Evolutionary conservation across 2,888 invertebrate species (phyloP).

Genomic region (Podotricha telesiphe): DNA sequence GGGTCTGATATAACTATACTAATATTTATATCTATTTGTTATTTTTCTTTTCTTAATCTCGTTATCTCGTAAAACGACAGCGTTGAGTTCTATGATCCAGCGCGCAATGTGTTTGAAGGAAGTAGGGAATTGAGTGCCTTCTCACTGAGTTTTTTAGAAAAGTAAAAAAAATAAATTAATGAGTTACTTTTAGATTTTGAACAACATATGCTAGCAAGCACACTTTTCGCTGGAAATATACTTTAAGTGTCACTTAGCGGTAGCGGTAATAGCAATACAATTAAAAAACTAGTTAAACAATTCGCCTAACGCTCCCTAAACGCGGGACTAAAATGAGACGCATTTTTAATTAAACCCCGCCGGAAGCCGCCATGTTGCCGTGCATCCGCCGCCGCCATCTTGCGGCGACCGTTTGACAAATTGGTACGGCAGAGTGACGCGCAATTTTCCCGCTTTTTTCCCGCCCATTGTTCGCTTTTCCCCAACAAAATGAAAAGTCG

Average conservation of each 20-base stretch:
- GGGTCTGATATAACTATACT: background rate
- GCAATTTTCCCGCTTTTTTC: slow-evolving; percentile 82
- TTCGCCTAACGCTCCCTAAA: slow-evolving; percentile 59
- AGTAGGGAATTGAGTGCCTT: background rate
- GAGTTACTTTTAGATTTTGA: slow-evolving; percentile 1
- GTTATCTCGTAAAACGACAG: background rate
- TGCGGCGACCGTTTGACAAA: slow-evolving; percentile 81
- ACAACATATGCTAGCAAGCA: background rate
- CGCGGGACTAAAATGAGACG: slow-evolving; percentile 72
- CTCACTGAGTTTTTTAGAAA: background rate
- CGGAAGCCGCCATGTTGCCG: slow-evolving; percentile 74
- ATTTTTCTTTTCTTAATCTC: background rate
- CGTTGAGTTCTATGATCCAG: no score
- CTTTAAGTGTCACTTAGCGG: slow-evolving; percentile 41
- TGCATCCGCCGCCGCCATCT: slow-evolving; percentile 76
- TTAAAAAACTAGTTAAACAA: slow-evolving; percentile 52
- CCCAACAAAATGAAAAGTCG: slow-evolving; percentile 82
- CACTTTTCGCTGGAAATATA: slow-evolving; percentile 31
- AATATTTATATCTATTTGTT: background rate
- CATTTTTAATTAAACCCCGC: slow-evolving; percentile 80
- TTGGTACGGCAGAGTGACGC: slow-evolving; percentile 83
- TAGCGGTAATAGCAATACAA: slow-evolving; percentile 49
- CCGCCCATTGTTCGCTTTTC: slow-evolving; percentile 78
- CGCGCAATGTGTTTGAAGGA: background rate
- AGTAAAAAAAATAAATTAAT: background rate